phyloP scores from a whole-genome alignment of 2,888 invertebrate genomes.

The Homarus gammarus region DNA sequence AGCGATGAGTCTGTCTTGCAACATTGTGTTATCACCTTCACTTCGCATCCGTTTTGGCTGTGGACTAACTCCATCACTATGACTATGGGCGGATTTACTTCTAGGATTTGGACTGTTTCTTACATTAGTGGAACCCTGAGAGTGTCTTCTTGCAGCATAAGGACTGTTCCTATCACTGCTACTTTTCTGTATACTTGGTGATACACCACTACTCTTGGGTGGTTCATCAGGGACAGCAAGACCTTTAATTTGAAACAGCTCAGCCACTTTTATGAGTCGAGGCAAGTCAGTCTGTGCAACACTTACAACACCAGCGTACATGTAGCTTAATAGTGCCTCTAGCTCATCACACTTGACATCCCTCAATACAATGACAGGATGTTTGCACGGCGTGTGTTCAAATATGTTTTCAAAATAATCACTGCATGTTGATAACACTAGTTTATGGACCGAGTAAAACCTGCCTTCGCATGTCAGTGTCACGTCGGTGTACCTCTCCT shows the following conservation, averaged over 20 bases:
- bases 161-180: background rate
- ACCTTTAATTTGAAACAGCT: constrained; percentile 68
- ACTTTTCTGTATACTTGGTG: background rate
- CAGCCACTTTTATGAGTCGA: constrained; percentile 68
- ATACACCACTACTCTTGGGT: background rate
- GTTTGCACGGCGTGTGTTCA: constrained; percentile 71
- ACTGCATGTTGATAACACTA: constrained; percentile 68
- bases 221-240: constrained; percentile 45
- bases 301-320: constrained; percentile 69
- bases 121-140: background rate
- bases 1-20: background rate
- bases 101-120: constrained; percentile 8
- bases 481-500: constrained; percentile 74
- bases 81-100: background rate
- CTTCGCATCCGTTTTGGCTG: background rate
- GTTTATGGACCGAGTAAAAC: constrained; percentile 67
- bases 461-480: constrained; percentile 69
- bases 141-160: background rate
- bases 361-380: constrained; percentile 71
- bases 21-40: background rate
- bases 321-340: constrained; percentile 68
- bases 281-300: constrained; percentile 62
- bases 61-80: constrained; percentile 1
- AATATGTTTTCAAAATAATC: constrained; percentile 72
- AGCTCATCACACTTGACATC: constrained; percentile 66